Base-by-base conservation (phyloP, 1,140 invertebrate genomes). In the Ooceraea biroi region DNA sequence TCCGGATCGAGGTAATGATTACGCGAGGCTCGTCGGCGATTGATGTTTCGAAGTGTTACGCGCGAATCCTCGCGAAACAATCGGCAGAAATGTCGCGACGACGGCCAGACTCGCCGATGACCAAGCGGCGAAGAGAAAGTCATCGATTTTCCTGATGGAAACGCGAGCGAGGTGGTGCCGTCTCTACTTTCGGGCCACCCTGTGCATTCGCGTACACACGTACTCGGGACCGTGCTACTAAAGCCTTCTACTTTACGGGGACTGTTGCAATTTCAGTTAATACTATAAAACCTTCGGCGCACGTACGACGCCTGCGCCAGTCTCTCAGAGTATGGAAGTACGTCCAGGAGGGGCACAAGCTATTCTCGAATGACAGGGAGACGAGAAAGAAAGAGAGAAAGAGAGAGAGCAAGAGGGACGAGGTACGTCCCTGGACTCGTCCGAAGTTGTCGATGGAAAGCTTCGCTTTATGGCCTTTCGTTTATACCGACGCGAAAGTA, bases 251-350 rank as follows among this genome's bases (percentile, higher is more conserved):
- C 88, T 92, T 92, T 92, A 92, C 87, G 90, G 89, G 86, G 86
- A 88, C 85, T 89, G 88, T 90, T 90, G 91, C 92, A 92, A 92
- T 92, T 92, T 92, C 91, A 90, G 89, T 92, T 92, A 92, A 92
- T 92, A 91, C 92, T 89, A 92, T 92, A 92, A 92, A 92, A 92
- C 90, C 90, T 90, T 91, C 82, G 87, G 88, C 69, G 88, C 82
- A 88, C 85, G 90, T 88, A 82, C 55, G 55, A 76, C 74, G 61
- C 66, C 48, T 68, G 63, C 68, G 50, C 58, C 30, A 61, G 48
- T 57, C 27, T 55, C 68, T 44, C 14, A 11, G 36, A 46, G 50
- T 36, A 48, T 73, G 30, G 17, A 82, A 82, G 55, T 60, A 82
- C 41, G 30, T 66, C 74, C 61, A 41, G 30, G 74, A 66, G 61